Evolutionary conservation across 2,113 vertebrate genomes (phyloP), one percentile per base, ranked within the genome.

Genomic region (Axis porcinus): DNA sequence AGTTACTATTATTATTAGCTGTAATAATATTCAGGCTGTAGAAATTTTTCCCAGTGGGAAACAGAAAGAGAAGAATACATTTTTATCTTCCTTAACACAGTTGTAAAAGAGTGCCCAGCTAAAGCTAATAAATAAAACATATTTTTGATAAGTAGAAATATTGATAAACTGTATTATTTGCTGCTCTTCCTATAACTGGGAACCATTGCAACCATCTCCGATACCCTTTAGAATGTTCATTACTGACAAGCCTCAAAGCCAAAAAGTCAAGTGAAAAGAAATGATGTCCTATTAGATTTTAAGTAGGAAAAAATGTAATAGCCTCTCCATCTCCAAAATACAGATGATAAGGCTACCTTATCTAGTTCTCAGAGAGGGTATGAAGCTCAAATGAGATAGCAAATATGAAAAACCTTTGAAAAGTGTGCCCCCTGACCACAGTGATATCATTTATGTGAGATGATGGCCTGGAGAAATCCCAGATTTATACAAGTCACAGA

Each of bases 401-500:
- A 52, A 83, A 79, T 25, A 33, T 7, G 50, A 96, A 97, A 82
- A 43, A 4, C 30, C 28, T 78, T 87, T 70, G 83, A 94, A 43
- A 95, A 90, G 62, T 9, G 2, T 27, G 25, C 14, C 14, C 36
- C 27, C 40, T 79, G 3, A 7, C 55, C 62, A 64, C 55, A 93
- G 79, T 16, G 6, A 28, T 23, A 13, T 25, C n/a, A 9, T 85
- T 50, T 1, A 1, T 62, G 40, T 6, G 45, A 92, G 74, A 50
- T 0, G 6, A 62, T 6, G 9, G 58, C 91, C 89, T 74, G n/a
- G 97, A 98, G 50, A 97, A 95, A 33, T 58, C 86, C 91, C 94
- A 16, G 3, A 25, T 93, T 95, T 89, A 79, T 12, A 92, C 47
- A 64, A 95, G 81, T 89, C 43, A 60, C 60, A 96, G 95, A 54